phyloP scores from a whole-genome alignment of 2,797 vertebrate genomes.

The Crenuchus spilurus region DNA sequence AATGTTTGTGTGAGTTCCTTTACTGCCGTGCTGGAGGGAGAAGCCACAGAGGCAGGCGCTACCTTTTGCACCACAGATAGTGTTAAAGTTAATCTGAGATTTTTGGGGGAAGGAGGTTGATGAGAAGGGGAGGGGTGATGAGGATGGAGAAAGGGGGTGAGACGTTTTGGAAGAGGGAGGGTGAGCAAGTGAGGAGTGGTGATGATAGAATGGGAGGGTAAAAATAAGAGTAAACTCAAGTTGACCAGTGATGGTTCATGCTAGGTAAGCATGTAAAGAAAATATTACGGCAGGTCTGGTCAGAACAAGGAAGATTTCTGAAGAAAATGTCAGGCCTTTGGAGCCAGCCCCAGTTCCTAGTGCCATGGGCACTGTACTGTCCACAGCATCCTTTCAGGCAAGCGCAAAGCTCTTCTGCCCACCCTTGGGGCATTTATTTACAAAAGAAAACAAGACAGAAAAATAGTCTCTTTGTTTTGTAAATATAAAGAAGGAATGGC shows the following conservation, averaged over 20 bases:
- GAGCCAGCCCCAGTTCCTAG: conserved; percentile 63
- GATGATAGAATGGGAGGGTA: conserved; percentile 41
- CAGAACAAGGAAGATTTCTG: conserved; percentile 78
- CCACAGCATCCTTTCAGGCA: conserved; percentile 63
- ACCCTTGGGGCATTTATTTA: conserved; percentile 76
- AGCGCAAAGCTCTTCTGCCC: conserved; percentile 62
- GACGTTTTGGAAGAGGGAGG: conserved; percentile 60
- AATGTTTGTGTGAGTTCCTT: conserved; percentile 52
- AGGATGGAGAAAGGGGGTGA: conserved; percentile 67
- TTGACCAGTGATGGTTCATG: conserved; percentile 37
- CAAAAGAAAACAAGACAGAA: conserved; percentile 72
- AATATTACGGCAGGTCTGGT: conserved; percentile 71
- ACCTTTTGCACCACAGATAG: conserved; percentile 73
- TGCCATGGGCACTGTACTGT: conserved; percentile 63
- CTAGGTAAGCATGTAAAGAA: conserved; percentile 67
- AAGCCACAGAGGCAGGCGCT: conserved; percentile 61
- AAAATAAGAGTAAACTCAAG: conserved; percentile 68
- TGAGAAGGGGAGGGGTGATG: conserved; percentile 70
- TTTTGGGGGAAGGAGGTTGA: conserved; percentile 57
- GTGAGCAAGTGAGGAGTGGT: conserved; percentile 60
- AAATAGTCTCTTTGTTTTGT: conserved; percentile 79
- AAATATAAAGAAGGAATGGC: conserved; percentile 69
- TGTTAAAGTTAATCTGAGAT: conserved; percentile 81
- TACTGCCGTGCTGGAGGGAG: conserved; percentile 56
- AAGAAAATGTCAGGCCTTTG: conserved; percentile 82